Conservation (phyloP, 2,888 invertebrate species). For the Lottia gigantea region DNA sequence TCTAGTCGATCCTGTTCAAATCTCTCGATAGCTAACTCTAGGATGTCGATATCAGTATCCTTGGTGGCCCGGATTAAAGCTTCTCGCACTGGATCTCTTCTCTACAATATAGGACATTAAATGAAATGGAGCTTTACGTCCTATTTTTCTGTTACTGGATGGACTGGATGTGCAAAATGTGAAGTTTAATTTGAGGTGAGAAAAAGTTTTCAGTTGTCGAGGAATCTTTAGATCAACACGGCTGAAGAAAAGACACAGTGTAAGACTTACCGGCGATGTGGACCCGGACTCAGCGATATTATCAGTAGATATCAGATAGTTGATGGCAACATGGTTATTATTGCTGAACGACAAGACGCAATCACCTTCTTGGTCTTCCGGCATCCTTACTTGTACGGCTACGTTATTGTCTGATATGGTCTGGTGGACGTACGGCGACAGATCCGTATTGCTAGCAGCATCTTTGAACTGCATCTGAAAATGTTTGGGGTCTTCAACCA, state of each 20-base stretch:
- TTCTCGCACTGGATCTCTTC: conserved; percentile 15
- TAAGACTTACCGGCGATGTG: no score
- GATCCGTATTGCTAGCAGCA: conserved; percentile 7
- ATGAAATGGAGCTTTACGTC: no score
- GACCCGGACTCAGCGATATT: background rate
- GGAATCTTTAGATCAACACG: no score
- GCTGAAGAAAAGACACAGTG: no score
- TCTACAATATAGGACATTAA: background rate
- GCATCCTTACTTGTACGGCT: conserved; percentile 20
- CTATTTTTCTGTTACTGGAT: no score
- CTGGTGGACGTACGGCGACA: conserved; percentile 20
- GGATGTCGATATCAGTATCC: conserved; percentile 21
- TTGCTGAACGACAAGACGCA: conserved; percentile 1
- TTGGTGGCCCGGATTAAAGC: conserved; percentile 34
- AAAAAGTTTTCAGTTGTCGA: no score
- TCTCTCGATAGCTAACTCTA: conserved; percentile 34
- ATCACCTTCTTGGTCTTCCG: conserved; percentile 15
- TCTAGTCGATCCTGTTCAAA: conserved; percentile 31
- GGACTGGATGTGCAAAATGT: no score
- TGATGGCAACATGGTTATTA: conserved; percentile 13
- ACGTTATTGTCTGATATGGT: conserved; percentile 17
- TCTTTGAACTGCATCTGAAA: conserved; percentile 35
- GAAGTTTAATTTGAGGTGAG: no score
- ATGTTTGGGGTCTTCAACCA: conserved; percentile 25
- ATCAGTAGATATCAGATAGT: conserved; percentile 15